phyloP scores from a whole-genome alignment of 2,113 vertebrate genomes.

The Entosphenus tridentatus region DNA sequence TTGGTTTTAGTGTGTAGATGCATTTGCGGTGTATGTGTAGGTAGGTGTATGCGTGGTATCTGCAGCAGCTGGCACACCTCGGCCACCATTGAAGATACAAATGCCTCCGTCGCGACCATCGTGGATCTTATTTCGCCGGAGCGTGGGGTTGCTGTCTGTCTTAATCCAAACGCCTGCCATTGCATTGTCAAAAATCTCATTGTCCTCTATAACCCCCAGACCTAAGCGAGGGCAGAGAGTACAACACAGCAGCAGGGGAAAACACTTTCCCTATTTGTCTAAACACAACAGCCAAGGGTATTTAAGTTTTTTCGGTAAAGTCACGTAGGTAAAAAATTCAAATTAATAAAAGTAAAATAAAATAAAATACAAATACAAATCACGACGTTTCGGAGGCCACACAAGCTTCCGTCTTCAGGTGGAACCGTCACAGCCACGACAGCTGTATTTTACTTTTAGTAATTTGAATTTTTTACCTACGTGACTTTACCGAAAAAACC shows the following conservation, averaged over 20 bases:
- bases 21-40: no score
- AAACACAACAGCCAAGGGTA: background rate
- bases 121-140: constrained; percentile 96
- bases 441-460: no score
- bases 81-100: constrained; percentile 97
- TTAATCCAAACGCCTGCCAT: constrained; percentile 99
- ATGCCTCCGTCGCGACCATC: constrained; percentile 93
- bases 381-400: no score
- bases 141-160: constrained; percentile 94
- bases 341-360: no score
- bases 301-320: background rate
- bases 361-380: no score
- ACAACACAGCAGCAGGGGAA: background rate
- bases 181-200: constrained; percentile 98
- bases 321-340: no score
- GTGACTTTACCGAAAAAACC: no score
- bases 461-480: no score
- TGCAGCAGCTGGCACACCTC: constrained; percentile 32
- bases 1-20: no score
- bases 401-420: no score
- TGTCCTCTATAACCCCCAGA: constrained; percentile 95
- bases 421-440: no score
- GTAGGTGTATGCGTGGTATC: no score
- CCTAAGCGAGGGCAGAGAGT: constrained; percentile 23
- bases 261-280: background rate